Evolutionary conservation across 2,888 invertebrate genomes (phyloP).

Genomic region (Onchidella celtica): DNA sequence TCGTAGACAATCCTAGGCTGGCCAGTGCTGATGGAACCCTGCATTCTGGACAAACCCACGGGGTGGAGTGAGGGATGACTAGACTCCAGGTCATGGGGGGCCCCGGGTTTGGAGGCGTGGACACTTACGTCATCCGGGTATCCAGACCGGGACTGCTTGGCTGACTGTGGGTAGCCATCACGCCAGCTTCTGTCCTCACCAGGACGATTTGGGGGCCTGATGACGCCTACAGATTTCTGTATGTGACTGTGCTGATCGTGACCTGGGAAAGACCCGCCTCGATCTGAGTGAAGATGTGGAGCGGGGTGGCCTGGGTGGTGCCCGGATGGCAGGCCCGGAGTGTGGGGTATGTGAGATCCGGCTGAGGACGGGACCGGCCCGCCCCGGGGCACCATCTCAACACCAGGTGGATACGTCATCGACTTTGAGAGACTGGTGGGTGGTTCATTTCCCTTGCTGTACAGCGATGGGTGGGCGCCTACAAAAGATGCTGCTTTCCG

Average conservation of each 20-base stretch:
- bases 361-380: slow-evolving; percentile 4
- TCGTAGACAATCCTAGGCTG: slow-evolving; percentile 45
- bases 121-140: neutral
- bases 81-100: slow-evolving; percentile 20
- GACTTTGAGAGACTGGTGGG: neutral
- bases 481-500: slow-evolving; percentile 1
- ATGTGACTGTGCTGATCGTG: slow-evolving; percentile 7
- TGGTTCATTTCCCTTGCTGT: slow-evolving; percentile 2
- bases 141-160: neutral
- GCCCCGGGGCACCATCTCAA: slow-evolving; percentile 7
- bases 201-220: neutral
- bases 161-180: slow-evolving; percentile 1
- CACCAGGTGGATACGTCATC: neutral
- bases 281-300: neutral
- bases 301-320: neutral
- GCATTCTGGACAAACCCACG: slow-evolving; percentile 14
- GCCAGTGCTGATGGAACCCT: slow-evolving; percentile 46
- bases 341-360: neutral
- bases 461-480: neutral
- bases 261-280: neutral
- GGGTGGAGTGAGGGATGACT: slow-evolving; percentile 21
- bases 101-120: neutral
- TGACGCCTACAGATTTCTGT: slow-evolving; percentile 15
- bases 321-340: neutral
- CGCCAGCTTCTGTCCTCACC: slow-evolving; percentile 20